Evolutionary conservation across 2,888 invertebrate species (phyloP).

Genomic region (Adelognathus sp.): DNA sequence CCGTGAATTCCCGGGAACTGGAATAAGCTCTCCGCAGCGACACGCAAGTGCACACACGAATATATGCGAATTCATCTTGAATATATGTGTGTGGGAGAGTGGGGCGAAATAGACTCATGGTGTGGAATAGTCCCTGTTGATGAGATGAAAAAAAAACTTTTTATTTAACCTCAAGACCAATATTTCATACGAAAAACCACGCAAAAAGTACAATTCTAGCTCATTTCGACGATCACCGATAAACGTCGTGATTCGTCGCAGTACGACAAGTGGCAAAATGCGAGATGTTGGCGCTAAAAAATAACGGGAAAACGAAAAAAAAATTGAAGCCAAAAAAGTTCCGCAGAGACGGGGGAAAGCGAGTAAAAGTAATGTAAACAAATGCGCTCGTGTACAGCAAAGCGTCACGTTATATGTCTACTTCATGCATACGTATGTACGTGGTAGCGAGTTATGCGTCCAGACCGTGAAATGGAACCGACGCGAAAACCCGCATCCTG

Average conservation of each 20-base stretch:
- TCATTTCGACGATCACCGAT: too few species aligned
- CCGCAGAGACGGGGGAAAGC: not conserved
- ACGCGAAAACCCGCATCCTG: conserved; percentile 8
- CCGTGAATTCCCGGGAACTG: conserved; percentile 58
- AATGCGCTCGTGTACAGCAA: not conserved
- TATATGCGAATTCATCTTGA: not conserved
- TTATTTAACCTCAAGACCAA: too few species aligned
- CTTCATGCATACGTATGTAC: not conserved
- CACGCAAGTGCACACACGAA: conserved; percentile 29
- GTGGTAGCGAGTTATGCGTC: not conserved
- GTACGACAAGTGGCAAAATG: too few species aligned
- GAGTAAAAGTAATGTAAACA: conserved; percentile 24
- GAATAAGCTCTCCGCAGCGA: conserved; percentile 61
- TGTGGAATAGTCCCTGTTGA: too few species aligned
- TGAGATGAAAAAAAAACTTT: too few species aligned
- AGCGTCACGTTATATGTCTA: not conserved
- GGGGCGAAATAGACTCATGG: not conserved
- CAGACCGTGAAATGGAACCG: not conserved
- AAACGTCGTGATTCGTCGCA: too few species aligned
- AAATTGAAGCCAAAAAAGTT: too few species aligned
- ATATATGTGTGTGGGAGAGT: not conserved
- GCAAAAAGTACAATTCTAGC: too few species aligned
- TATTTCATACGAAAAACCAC: too few species aligned
- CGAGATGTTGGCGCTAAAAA: too few species aligned
- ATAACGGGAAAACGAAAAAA: too few species aligned